phyloP scores from a whole-genome alignment of 1,140 invertebrate genomes.

The Atta cephalotes region DNA sequence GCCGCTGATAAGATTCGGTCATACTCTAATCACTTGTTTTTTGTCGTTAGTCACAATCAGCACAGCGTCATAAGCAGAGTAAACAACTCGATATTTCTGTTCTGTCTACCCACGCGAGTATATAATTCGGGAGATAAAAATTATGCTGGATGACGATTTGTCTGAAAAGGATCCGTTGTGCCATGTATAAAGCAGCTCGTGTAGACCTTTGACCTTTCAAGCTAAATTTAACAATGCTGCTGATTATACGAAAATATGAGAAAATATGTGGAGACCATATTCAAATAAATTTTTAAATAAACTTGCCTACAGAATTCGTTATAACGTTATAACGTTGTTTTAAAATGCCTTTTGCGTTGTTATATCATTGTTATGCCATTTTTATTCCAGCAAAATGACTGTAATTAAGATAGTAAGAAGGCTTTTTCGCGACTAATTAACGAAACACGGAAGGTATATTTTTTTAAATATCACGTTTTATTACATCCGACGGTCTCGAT shows the following conservation, averaged over 20 bases:
- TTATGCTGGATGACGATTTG: conserved; percentile 10
- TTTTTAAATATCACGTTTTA: background rate
- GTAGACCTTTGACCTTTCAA: background rate
- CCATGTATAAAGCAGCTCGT: background rate
- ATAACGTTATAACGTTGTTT: background rate
- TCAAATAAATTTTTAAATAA: conserved; percentile 39
- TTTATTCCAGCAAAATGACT: background rate
- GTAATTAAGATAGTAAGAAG: background rate
- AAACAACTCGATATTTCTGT: conserved; percentile 43
- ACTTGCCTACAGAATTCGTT: background rate
- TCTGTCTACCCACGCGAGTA: conserved; percentile 12
- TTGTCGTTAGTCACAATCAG: conserved; percentile 37
- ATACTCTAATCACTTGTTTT: conserved; percentile 63
- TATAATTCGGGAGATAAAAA: conserved; percentile 19
- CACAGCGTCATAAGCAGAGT: conserved; percentile 13
- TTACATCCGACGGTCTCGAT: background rate
- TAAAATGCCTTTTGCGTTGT: background rate
- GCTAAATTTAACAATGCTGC: background rate
- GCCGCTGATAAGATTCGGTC: conserved; percentile 69
- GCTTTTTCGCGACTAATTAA: background rate
- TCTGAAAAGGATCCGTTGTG: conserved; percentile 1
- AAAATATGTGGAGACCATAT: background rate
- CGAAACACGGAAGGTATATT: background rate
- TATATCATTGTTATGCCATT: background rate
- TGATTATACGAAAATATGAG: background rate